Evolutionary conservation across 2,888 invertebrate genomes (phyloP), one percentile per base, ranked within the genome.

Genomic region (Erebia aethiops): DNA sequence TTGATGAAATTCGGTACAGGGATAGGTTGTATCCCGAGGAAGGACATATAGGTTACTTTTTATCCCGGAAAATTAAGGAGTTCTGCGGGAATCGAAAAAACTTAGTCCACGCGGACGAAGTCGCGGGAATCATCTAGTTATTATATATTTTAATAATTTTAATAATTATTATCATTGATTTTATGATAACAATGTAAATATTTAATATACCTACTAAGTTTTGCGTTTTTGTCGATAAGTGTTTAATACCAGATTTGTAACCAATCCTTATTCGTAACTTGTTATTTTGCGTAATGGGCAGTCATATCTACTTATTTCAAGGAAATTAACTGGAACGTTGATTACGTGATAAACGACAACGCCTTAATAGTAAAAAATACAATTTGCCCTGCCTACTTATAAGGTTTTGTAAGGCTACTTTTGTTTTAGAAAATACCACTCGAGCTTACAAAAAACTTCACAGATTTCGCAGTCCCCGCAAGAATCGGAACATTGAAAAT

Each of bases 251-350:
- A 41, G 46, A 43, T 51, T 52, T 58, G 41, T 43, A 18, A 43
- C 58, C 18, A 51, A 43, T 41, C 54, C 43, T 62, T 68, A 68
- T 54, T 54, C 41, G 68, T 60, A 49, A 26, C 26, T 16, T 43
- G 41, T 52, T 35, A 46, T 58, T 64, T 74, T 68, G 51, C 66
- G 72, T 66, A 74, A 70, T 61, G 49, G 9, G 14, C 58, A 65
- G 57, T 66, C 72, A 66, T 58, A 62, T 62, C 46, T 57, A 70
- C 52, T n/a, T n/a, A 54, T 58, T 72, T 70, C 49, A 68, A 72
- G 68, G 66, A 72, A 71, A 74, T 72, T 64, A 67, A 72, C 68
- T 49, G 54, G 62, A 13, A 61, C 51, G 10, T 56, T 57, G 60
- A 21, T 70, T 74, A 70, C 63, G 52, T 52, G 56, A 63, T 26